Percentiles rank a stretch among this genome's conserved stretches.
These are phyloP conservation scores for Stictonetta naevosa DNA, from an alignment of 2,113 vertebrate genomes.

Conservation along the genomic window DNA sequence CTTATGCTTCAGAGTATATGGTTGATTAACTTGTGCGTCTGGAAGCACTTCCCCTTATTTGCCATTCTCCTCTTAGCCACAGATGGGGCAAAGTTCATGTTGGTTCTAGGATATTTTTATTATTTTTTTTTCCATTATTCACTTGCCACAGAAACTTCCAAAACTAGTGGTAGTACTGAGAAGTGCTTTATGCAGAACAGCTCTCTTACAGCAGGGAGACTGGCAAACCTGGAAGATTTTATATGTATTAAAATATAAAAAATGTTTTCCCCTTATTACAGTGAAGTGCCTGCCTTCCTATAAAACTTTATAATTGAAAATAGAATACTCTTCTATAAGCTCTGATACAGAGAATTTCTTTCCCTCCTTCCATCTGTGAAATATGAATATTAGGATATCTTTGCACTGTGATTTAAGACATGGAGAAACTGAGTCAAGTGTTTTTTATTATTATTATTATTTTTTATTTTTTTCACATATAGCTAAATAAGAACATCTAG, in stretches of 20 bases:
- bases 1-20: constrained; percentile 38
- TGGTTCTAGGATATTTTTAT: background rate
- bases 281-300: background rate
- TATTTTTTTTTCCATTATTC: background rate
- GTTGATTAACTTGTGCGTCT: constrained; percentile 41
- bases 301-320: background rate
- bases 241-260: background rate
- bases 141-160: background rate
- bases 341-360: background rate
- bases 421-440: background rate
- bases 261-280: background rate
- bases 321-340: background rate
- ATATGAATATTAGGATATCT: background rate
- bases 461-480: background rate
- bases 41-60: constrained; percentile 38
- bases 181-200: background rate
- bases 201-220: background rate
- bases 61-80: background rate
- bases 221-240: background rate
- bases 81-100: constrained; percentile 13
- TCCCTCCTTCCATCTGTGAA: background rate
- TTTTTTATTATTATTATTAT: accelerated
- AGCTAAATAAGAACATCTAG: background rate
- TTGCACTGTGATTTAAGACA: background rate
- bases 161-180: background rate